Conservation (phyloP, 2,888 invertebrate species). For the Plagiodera versicolora region DNA sequence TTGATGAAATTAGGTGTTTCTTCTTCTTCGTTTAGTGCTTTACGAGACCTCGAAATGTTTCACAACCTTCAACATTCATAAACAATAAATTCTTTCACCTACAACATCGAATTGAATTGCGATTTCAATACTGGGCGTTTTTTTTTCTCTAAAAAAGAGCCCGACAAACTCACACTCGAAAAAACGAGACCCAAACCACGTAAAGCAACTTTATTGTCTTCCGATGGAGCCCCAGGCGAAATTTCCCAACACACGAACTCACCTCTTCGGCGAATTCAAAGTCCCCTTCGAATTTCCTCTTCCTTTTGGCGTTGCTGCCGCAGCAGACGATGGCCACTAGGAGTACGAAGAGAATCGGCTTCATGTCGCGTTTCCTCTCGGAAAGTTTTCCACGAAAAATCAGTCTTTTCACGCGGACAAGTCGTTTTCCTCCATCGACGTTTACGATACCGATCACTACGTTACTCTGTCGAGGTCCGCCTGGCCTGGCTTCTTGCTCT, state of each 20-base stretch:
- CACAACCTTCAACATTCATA: too few species aligned
- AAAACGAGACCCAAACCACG: too few species aligned
- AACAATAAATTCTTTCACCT: too few species aligned
- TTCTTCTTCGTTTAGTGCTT: too few species aligned
- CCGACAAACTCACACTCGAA: too few species aligned
- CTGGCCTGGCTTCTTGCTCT: constrained; percentile 36
- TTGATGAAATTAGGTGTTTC: too few species aligned
- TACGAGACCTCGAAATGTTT: too few species aligned
- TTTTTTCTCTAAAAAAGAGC: too few species aligned
- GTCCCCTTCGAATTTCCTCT: constrained; percentile 75
- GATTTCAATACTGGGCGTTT: too few species aligned
- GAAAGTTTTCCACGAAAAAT: constrained; percentile 9
- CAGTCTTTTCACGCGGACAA: constrained; percentile 16
- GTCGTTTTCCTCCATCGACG: constrained; percentile 37
- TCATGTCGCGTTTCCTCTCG: constrained; percentile 45
- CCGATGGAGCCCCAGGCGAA: too few species aligned
- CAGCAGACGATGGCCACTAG: constrained; percentile 52
- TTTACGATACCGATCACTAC: constrained; percentile 44
- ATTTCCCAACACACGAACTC: constrained; percentile 39
- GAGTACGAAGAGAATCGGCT: constrained; percentile 55
- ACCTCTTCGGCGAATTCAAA: constrained; percentile 81
- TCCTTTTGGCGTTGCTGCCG: constrained; percentile 59
- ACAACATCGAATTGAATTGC: too few species aligned
- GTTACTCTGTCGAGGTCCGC: constrained; percentile 45
- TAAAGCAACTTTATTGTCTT: too few species aligned